Base-by-base conservation (phyloP, 2,113 vertebrate genomes). In the Vidua chalybeata region DNA sequence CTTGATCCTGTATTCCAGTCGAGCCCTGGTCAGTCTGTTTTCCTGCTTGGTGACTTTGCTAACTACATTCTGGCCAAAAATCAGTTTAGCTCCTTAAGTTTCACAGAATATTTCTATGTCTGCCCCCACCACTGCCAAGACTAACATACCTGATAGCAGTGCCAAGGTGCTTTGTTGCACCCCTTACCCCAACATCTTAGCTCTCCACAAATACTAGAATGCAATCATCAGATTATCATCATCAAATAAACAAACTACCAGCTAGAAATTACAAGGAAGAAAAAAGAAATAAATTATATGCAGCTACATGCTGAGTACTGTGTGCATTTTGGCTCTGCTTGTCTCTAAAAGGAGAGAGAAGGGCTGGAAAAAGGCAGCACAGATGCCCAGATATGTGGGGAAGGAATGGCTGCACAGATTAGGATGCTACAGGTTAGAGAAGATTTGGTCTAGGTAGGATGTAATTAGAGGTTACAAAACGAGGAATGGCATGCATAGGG, bases 131-230 rank as follows among this genome's bases (percentile, higher is more conserved):
- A 30, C 54, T 31, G n/a, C 51, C 69, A 58, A 55, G 31, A 21
- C 21, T 87, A 43, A 35, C 27, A 9, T 3, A 4, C 4, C 24
- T 45, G 28, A 52, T 3, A 39, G 30, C 0, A 0, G 23, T 46
- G 59, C 21, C 59, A 74, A 58, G 27, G 23, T 64, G 21, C 35
- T 75, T 73, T 39, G 6, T 55, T 35, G 28, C 7, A 72, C 7
- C 15, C 13, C 13, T 81, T 59, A n/a, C 9, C 17, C 18, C 30
- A 54, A 52, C 1, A n/a, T 14, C 10, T 81, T 10, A 69, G 9
- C 23, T 63, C 21, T 77, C 76, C n/a, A 46, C 13, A 71, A 69
- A 35, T 24, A 13, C 16, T n/a, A 7, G 8, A 35, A 41, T 78
- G 9, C 73, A 61, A 83, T 45, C 24, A 48, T 27, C 30, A 35